These are phyloP conservation scores for Volucella bombylans DNA, from an alignment of 2,888 invertebrate genomes.

Conservation along the genomic window DNA sequence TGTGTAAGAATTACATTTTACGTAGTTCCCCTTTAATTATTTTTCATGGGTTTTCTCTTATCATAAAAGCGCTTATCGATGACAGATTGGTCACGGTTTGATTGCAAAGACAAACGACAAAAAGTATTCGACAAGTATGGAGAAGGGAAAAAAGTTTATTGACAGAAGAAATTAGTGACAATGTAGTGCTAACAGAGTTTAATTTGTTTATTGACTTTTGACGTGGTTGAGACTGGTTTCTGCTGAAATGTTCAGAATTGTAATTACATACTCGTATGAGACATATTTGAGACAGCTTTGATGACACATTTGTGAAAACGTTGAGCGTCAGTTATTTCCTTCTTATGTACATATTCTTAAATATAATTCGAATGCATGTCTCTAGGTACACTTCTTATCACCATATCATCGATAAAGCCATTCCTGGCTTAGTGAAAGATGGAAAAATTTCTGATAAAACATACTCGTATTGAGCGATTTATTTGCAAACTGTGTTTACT, in stretches of 20 bases:
- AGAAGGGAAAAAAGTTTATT: background rate
- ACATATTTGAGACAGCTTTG: background rate
- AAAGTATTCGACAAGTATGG: background rate
- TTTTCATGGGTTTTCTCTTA: background rate
- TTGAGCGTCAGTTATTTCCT: too few relatives aligned
- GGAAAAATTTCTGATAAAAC: too few relatives aligned
- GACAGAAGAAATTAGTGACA: background rate
- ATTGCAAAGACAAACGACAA: constrained; percentile 10
- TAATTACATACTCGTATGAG: background rate
- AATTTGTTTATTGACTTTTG: constrained; percentile 29
- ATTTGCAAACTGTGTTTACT: too few relatives aligned
- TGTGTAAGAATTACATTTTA: constrained; percentile 77
- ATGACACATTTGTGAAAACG: constrained; percentile 2
- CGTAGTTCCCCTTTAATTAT: background rate
- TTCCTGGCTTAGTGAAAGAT: too few relatives aligned
- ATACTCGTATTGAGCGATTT: too few relatives aligned
- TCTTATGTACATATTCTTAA: too few relatives aligned
- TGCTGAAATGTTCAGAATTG: background rate
- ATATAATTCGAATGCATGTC: too few relatives aligned
- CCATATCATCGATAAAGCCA: too few relatives aligned
- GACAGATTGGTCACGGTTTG: background rate
- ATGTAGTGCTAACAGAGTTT: constrained; percentile 7
- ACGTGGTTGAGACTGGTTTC: background rate
- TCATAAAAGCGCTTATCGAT: background rate
- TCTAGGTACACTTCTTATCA: too few relatives aligned